phyloP scores from a whole-genome alignment of 1,140 invertebrate genomes.

The Drepana arcuata region DNA sequence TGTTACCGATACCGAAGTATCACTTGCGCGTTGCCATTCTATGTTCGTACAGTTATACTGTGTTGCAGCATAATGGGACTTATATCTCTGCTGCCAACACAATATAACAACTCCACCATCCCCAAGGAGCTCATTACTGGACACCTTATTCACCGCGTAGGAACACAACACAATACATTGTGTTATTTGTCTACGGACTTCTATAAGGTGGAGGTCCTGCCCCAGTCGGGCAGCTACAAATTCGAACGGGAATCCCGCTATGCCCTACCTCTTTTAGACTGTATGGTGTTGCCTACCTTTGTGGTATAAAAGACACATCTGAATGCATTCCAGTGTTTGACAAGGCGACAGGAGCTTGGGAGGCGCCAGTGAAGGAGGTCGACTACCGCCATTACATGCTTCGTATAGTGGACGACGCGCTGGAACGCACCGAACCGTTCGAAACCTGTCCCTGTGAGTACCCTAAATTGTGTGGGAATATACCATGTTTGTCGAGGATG shows the following conservation, averaged over 20 bases:
- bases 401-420: conserved; percentile 20
- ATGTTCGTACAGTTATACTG: too few relatives aligned
- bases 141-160: too few relatives aligned
- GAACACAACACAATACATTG: too few relatives aligned
- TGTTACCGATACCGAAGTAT: too few relatives aligned
- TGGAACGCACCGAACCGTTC: conserved; percentile 19
- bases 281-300: background rate
- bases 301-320: conserved; percentile 2
- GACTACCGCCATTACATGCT: conserved; percentile 30
- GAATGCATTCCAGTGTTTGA: conserved; percentile 19
- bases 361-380: conserved; percentile 6
- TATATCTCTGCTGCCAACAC: too few relatives aligned
- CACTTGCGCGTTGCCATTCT: too few relatives aligned
- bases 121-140: too few relatives aligned
- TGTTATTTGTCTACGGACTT: too few relatives aligned
- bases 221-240: background rate
- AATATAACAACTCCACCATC: too few relatives aligned
- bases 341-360: conserved; percentile 20
- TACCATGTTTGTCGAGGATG: too few relatives aligned
- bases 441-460: conserved; percentile 15
- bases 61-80: too few relatives aligned
- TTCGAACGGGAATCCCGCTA: background rate
- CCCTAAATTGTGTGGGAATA: background rate
- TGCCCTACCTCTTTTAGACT: background rate
- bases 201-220: background rate